phyloP scores from a whole-genome alignment of 2,888 invertebrate genomes.

The Gnatocerus cornutus region DNA sequence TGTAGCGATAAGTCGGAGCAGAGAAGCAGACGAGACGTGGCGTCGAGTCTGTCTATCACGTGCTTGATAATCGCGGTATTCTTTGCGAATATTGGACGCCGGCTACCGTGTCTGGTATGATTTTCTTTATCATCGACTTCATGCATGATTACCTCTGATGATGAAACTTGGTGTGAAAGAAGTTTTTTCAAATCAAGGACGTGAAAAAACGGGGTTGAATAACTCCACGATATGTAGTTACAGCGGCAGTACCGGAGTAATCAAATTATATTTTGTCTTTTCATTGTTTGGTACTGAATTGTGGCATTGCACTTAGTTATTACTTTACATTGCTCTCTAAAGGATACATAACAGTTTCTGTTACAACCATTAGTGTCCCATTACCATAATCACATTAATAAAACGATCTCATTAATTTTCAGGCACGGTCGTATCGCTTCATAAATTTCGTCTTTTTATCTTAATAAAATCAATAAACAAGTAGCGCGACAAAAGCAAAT shows the following conservation, averaged over 20 bases:
- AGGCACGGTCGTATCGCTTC: neutral
- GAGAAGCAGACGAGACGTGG: neutral
- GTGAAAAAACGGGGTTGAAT: neutral
- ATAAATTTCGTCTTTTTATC: slow-evolving; percentile 6
- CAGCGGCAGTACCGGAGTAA: no score
- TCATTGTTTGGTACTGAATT: no score
- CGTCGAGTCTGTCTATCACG: slow-evolving; percentile 24
- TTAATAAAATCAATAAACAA: slow-evolving; percentile 1
- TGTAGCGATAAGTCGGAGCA: slow-evolving; percentile 7
- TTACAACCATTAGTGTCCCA: slow-evolving; percentile 6
- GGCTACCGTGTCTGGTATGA: neutral
- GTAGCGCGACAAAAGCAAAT: slow-evolving; percentile 2
- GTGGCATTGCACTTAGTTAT: no score
- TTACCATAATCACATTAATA: slow-evolving; percentile 7
- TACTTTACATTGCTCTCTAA: no score
- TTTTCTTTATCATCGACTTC: slow-evolving; percentile 22
- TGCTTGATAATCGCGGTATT: slow-evolving; percentile 6
- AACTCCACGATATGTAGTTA: neutral
- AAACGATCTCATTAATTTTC: neutral
- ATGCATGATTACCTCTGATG: slow-evolving; percentile 32
- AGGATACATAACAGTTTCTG: no score
- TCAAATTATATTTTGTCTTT: no score
- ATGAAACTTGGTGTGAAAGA: slow-evolving; percentile 32
- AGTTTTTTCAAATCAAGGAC: slow-evolving; percentile 20
- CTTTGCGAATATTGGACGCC: neutral